These are phyloP conservation scores for Halcyon smyrnensis DNA, from an alignment of 2,797 vertebrate genomes.

Conservation along the genomic window DNA sequence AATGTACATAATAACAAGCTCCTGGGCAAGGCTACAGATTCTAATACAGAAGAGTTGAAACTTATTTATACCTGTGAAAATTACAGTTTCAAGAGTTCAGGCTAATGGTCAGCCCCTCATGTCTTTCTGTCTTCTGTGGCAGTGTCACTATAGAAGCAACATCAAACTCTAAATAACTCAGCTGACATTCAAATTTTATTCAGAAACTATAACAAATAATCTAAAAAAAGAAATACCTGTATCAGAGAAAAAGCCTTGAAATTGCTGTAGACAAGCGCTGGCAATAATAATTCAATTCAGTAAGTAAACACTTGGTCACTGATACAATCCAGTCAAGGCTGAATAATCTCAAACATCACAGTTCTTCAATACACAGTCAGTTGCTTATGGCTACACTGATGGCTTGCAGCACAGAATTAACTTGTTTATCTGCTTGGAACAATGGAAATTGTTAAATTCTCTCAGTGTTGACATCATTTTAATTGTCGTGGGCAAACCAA, in stretches of 20 bases:
- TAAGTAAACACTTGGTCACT: constrained; percentile 67
- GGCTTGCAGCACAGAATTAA: constrained; percentile 37
- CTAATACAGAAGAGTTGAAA: background rate
- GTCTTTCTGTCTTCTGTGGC: background rate
- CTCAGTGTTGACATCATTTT: constrained; percentile 14
- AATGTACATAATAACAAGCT: background rate
- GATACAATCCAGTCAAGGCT: constrained; percentile 59
- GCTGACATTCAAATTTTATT: constrained; percentile 8
- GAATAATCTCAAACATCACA: constrained; percentile 65
- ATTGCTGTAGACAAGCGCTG: constrained; percentile 23
- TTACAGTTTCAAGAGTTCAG: background rate
- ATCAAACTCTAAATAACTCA: background rate
- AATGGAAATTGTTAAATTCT: constrained; percentile 45
- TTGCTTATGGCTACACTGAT: constrained; percentile 42
- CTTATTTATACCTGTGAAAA: background rate
- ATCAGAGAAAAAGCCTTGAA: constrained; percentile 35
- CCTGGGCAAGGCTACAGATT: background rate
- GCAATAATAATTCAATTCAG: constrained; percentile 39
- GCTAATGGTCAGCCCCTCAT: background rate
- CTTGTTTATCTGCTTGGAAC: constrained; percentile 46
- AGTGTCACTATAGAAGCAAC: background rate
- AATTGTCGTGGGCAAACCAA: constrained; percentile 28
- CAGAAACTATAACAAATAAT: background rate
- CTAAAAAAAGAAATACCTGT: background rate
- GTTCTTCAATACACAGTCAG: constrained; percentile 38